These are phyloP conservation scores for Nettapus auritus DNA, from an alignment of 2,113 vertebrate species.

Conservation along the genomic window DNA sequence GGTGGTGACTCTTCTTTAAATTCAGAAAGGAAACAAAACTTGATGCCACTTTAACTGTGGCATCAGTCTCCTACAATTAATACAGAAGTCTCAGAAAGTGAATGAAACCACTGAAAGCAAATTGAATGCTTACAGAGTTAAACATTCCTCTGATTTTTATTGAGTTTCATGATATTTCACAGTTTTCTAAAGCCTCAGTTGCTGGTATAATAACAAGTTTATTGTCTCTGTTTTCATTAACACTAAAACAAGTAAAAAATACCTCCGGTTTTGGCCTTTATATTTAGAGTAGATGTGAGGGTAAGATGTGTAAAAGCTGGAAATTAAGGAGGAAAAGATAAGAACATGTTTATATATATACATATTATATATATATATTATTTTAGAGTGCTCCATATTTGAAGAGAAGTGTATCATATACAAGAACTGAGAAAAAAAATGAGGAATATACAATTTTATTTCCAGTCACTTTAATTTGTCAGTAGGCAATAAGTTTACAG, in stretches of 20 bases:
- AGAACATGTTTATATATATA: background rate
- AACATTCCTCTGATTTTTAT: background rate
- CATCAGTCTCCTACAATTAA: background rate
- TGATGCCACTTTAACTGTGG: background rate
- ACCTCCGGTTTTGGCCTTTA: background rate
- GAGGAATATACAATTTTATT: background rate
- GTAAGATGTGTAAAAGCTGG: background rate
- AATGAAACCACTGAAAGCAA: background rate
- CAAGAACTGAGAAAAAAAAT: background rate
- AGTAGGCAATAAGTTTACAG: background rate
- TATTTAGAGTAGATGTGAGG: background rate
- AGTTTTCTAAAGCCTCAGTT: background rate
- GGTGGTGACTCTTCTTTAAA: background rate
- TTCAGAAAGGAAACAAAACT: background rate
- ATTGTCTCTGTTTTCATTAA: background rate
- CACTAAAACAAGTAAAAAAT: background rate
- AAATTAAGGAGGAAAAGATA: background rate
- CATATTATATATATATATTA: no score
- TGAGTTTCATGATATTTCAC: background rate
- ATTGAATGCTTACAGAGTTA: background rate
- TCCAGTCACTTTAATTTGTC: background rate
- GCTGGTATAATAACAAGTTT: fast-evolving
- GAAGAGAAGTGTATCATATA: background rate
- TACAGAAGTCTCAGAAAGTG: background rate
- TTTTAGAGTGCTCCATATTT: background rate